These are phyloP conservation scores for Sciaenops ocellatus DNA, from an alignment of 2,797 vertebrate species.

Conservation along the genomic window DNA sequence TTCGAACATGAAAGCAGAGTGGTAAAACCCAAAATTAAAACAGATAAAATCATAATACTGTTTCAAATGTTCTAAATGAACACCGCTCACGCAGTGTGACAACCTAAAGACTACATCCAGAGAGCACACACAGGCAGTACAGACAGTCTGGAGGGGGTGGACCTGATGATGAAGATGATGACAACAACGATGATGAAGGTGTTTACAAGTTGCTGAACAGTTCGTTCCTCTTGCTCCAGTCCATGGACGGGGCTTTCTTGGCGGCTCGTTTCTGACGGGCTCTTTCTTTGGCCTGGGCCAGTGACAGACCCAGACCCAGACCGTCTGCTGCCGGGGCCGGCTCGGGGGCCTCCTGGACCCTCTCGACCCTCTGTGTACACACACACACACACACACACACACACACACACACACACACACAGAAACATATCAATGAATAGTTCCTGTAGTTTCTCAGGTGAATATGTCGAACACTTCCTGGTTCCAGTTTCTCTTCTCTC, in stretches of 20 bases:
- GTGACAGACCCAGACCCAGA: conserved; percentile 85
- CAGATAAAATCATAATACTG: conserved; percentile 79
- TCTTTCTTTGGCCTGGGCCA: conserved; percentile 92
- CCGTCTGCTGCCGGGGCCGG: neutral
- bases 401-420: conserved; percentile 4
- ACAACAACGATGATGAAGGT: neutral
- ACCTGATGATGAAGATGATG: neutral
- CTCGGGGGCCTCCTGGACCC: conserved; percentile 44
- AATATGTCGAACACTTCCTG: too few relatives aligned
- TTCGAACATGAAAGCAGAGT: conserved; percentile 43
- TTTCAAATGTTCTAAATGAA: conserved; percentile 50
- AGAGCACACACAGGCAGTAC: neutral
- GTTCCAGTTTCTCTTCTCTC: too few relatives aligned
- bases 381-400: conserved; percentile 37
- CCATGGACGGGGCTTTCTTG: conserved; percentile 94
- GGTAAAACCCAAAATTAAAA: conserved; percentile 65
- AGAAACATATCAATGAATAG: too few relatives aligned
- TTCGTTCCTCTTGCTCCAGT: conserved; percentile 99
- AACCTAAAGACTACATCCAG: conserved; percentile 1
- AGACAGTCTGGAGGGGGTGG: neutral
- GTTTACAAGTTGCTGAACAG: conserved; percentile 96
- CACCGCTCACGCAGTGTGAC: neutral
- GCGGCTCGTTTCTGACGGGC: conserved; percentile 92
- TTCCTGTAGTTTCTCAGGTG: too few relatives aligned
- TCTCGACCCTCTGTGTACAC: conserved; percentile 35